Percentiles rank a stretch among this genome's conserved stretches.
These are phyloP conservation scores for Philereme transversata DNA, from an alignment of 2,888 invertebrate genomes.

Conservation along the genomic window DNA sequence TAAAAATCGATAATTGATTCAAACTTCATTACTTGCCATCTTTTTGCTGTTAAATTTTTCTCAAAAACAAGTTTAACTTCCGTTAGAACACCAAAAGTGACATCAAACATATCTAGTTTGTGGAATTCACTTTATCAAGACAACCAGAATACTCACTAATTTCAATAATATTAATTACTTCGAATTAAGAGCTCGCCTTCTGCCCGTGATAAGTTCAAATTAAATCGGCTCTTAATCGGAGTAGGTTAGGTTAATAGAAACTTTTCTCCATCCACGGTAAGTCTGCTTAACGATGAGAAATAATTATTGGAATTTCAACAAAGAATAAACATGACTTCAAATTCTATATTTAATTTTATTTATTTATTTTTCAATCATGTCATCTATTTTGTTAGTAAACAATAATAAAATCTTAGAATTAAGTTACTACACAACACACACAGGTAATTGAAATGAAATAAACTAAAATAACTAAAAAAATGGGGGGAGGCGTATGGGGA, in stretches of 20 bases:
- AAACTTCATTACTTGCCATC: not conserved
- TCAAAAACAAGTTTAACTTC: constrained; percentile 13
- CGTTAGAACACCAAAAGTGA: constrained; percentile 15
- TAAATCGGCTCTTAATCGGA: constrained; percentile 18
- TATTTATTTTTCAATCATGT: too few species aligned
- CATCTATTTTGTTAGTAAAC: too few species aligned
- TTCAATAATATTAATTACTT: constrained; percentile 28
- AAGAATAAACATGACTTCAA: too few species aligned
- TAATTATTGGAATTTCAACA: too few species aligned
- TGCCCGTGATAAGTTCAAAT: constrained; percentile 24
- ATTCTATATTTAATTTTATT: too few species aligned
- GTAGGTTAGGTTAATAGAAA: constrained; percentile 26
- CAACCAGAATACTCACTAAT: constrained; percentile 12
- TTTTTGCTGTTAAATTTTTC: constrained; percentile 4
- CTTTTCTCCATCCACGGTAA: constrained; percentile 4
- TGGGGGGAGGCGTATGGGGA: too few species aligned
- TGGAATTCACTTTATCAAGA: constrained; percentile 11
- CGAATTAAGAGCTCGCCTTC: constrained; percentile 20
- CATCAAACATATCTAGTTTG: constrained; percentile 4
- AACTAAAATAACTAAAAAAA: too few species aligned
- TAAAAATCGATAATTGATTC: not conserved
- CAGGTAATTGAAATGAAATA: too few species aligned
- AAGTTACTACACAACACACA: too few species aligned
- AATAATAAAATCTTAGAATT: too few species aligned
- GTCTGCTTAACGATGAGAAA: too few species aligned